Conservation (phyloP, 2,888 invertebrate genomes). For the Cheilosia grossa region DNA sequence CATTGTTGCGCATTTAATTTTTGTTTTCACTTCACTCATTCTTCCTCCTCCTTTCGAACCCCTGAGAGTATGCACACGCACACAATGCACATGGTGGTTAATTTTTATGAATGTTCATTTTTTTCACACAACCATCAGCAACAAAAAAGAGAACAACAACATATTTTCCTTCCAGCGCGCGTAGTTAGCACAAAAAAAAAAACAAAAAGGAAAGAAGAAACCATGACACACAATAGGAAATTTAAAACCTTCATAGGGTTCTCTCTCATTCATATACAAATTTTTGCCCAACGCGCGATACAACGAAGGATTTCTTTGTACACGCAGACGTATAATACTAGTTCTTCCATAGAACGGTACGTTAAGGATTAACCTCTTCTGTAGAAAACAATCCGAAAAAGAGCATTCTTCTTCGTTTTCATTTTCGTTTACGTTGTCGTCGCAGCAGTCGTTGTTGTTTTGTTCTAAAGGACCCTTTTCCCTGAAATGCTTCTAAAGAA, state of each 20-base stretch:
- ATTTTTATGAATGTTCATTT: slow-evolving; percentile 73
- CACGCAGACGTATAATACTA: background rate
- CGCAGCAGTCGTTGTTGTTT: slow-evolving; percentile 37
- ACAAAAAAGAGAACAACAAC: slow-evolving; percentile 11
- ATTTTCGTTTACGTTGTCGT: background rate
- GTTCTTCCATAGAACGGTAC: slow-evolving; percentile 41
- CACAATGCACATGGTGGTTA: slow-evolving; percentile 70
- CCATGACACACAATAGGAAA: slow-evolving; percentile 63
- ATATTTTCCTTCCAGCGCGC: slow-evolving; percentile 30
- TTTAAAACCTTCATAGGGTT: slow-evolving; percentile 66
- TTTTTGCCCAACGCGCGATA: slow-evolving; percentile 66
- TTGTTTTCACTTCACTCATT: slow-evolving; percentile 36
- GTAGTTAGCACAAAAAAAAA: background rate
- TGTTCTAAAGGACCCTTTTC: slow-evolving; percentile 69
- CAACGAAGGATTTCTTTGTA: slow-evolving; percentile 44
- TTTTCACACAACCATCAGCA: slow-evolving; percentile 26
- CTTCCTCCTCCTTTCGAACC: slow-evolving; percentile 35
- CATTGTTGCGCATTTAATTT: slow-evolving; percentile 74
- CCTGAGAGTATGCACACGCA: slow-evolving; percentile 50
- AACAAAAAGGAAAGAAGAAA: slow-evolving; percentile 14
- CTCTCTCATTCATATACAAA: slow-evolving; percentile 64
- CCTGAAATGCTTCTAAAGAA: slow-evolving; percentile 48
- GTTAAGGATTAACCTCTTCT: slow-evolving; percentile 69
- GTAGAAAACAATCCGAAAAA: slow-evolving; percentile 63
- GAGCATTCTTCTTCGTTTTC: slow-evolving; percentile 60